Percentiles rank a stretch among this genome's conserved stretches.
phyloP scores from a whole-genome alignment of 2,888 invertebrate genomes.

The Habroteleia sp. region DNA sequence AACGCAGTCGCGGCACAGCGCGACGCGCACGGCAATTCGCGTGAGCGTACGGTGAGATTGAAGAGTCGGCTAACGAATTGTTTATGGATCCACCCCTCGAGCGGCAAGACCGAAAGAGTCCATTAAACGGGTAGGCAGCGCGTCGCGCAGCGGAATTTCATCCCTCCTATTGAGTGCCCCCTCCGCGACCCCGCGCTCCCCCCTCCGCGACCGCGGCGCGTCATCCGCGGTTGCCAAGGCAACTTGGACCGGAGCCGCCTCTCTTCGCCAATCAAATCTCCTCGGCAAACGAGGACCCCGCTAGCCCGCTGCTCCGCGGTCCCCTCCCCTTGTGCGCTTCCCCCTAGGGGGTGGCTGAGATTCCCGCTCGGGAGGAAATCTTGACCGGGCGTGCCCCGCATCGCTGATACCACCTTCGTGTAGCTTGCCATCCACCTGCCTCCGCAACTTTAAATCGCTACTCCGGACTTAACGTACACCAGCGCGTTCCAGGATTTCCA shows the following conservation, averaged over 20 bases:
- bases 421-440: conserved; percentile 49
- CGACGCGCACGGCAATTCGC: conserved; percentile 67
- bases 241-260: conserved; percentile 82
- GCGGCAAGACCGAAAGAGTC: conserved; percentile 68
- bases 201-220: conserved; percentile 68
- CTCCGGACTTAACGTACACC: conserved; percentile 68
- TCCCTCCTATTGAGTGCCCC: conserved; percentile 36
- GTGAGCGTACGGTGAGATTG: conserved; percentile 74
- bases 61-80: conserved; percentile 79
- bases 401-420: conserved; percentile 76
- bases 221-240: conserved; percentile 83
- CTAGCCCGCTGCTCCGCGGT: conserved; percentile 47
- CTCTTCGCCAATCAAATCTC: conserved; percentile 84
- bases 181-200: conserved; percentile 27
- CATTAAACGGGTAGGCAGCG: conserved; percentile 73
- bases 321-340: conserved; percentile 27
- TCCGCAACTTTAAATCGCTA: conserved; percentile 65
- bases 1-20: no score
- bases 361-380: conserved; percentile 81
- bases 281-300: conserved; percentile 71
- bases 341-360: conserved; percentile 77
- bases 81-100: conserved; percentile 75
- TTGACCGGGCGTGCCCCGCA: conserved; percentile 81
- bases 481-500: conserved; percentile 54
- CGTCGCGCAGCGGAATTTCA: conserved; percentile 70